Evolutionary conservation across 2,888 invertebrate species (phyloP), one percentile per base, ranked within the genome.

Genomic region (Osmoderma eremita): DNA sequence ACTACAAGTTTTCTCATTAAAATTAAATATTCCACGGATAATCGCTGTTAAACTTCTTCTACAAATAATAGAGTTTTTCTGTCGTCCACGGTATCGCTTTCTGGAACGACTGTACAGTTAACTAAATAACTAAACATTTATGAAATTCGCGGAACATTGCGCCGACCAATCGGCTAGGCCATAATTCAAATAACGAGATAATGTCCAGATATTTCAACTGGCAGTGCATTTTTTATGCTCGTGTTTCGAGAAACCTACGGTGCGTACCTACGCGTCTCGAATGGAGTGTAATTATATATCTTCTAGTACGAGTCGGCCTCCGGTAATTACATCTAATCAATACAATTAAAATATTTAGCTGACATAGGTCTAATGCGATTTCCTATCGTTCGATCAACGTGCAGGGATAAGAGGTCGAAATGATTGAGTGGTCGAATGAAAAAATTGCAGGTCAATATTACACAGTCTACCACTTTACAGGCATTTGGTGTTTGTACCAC

Each of bases 291-390:
- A 58, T 58, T 58, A 58, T 45, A 58, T 30, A 58, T 58, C 45
- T 17, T 42, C 42, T 58, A 15, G 15, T 18, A 58, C 13, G 5
- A 39, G 39, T 20, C 42, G 20, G 18, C 15, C 15, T 24, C 12
- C 5, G 24, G 58, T 45, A 58, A 58, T 58, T 58, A 58, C 30
- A 58, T 24, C 24, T 42, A 58, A 58, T 58, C 58, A 58, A 58
- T 58, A 58, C 58, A 58, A 58, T 58, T 58, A 58, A 58, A 58
- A 58, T 58, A 58, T 58, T 58, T 58, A 58, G 42, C 58, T 42
- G 42, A 45, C 58, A 58, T 58, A 42, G 24, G 58, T 45, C 58
- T 58, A 45, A 58, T 53, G 30, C 58, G 58, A 58, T 45, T 58
- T 58, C 13, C 42, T 42, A 58, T 42, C 58, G 42, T 58, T 42